Evolutionary conservation across 35 echinoderm and acorn worm genomes (phyloP), one percentile per base, ranked within the genome.

Genomic region (Stichopus chloronotus): DNA sequence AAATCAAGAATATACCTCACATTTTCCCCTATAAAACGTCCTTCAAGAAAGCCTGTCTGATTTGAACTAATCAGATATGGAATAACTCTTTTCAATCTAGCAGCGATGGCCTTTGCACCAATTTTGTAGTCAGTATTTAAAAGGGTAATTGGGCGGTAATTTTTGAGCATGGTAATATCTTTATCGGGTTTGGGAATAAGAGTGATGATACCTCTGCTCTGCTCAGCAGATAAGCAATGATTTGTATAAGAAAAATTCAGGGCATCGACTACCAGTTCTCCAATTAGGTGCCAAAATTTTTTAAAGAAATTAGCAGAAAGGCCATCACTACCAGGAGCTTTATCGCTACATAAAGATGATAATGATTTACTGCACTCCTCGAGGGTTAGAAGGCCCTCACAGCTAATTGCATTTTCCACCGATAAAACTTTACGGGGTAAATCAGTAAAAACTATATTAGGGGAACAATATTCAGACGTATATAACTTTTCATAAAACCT

Each of bases 11-110:
- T 14, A 4, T 53, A 79, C n/a, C 22, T 13, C 9, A 79, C 22
- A 79, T 79, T 89, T 68, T 89, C 87, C 65, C 87, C 87, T 20
- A 89, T 68, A 89, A 65, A 89, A 9, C 87, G 87, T 5, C 59
- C 59, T 58, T 72, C 30, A 89, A 89, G 12, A 89, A 89, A 89
- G 8, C 87, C 59, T 61, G 87, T 89, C 52, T 89, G 87, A 52
- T 89, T 9, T 20, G 58, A 54, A 43, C 59, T 24, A 72, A 89
- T 68, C 58, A 89, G 9, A 20, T 71, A 6, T 61, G 9, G n/a
- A 4, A 89, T n/a, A 68, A 72, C 56, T 0, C 65, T 89, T 58
- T 19, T 68, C 23, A 68, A 5, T 52, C 57, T 12, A 68, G 17
- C 22, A 16, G 87, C 59, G 8, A 89, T n/a, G 61, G 57, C 65